phyloP scores from a whole-genome alignment of 2,797 vertebrate species.

The Ambastaia sidthimunki region DNA sequence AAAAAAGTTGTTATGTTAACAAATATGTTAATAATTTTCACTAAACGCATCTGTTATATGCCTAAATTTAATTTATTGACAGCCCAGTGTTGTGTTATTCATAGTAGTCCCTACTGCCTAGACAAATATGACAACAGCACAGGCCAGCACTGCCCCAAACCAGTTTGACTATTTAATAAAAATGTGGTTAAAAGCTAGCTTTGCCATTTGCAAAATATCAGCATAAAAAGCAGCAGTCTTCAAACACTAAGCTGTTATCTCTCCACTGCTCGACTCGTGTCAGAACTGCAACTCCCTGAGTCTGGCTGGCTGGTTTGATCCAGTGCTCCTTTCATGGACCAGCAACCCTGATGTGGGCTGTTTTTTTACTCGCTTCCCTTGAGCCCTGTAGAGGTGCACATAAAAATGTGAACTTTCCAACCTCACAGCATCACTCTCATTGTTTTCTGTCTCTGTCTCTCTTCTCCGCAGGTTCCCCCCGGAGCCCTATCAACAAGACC shows the following conservation, averaged over 20 bases:
- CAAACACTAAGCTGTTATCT: constrained; percentile 64
- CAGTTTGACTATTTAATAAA: constrained; percentile 3
- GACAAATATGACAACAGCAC: constrained; percentile 56
- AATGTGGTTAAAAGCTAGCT: constrained; percentile 28
- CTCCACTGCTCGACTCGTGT: constrained; percentile 61
- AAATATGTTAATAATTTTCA: no score
- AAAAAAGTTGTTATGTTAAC: no score
- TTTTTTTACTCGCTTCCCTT: constrained; percentile 64
- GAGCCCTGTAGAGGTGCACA: constrained; percentile 41
- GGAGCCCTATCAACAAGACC: constrained; percentile 97
- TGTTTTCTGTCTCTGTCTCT: constrained; percentile 31
- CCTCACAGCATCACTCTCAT: constrained; percentile 29
- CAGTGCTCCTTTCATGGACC: constrained; percentile 66
- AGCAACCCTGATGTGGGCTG: constrained; percentile 62
- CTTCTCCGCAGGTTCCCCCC: constrained; percentile 85
- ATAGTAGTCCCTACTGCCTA: constrained; percentile 31
- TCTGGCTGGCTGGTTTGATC: constrained; percentile 63
- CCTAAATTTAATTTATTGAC: no score
- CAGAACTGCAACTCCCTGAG: constrained; percentile 60
- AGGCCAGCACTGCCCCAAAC: constrained; percentile 23
- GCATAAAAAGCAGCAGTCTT: constrained; percentile 63
- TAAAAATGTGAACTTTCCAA: constrained; percentile 54
- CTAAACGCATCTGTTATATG: no score
- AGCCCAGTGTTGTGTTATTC: no score
- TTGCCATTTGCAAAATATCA: constrained; percentile 36